phyloP scores from a whole-genome alignment of 2,113 vertebrate species.

The Chaenogobius annularis region DNA sequence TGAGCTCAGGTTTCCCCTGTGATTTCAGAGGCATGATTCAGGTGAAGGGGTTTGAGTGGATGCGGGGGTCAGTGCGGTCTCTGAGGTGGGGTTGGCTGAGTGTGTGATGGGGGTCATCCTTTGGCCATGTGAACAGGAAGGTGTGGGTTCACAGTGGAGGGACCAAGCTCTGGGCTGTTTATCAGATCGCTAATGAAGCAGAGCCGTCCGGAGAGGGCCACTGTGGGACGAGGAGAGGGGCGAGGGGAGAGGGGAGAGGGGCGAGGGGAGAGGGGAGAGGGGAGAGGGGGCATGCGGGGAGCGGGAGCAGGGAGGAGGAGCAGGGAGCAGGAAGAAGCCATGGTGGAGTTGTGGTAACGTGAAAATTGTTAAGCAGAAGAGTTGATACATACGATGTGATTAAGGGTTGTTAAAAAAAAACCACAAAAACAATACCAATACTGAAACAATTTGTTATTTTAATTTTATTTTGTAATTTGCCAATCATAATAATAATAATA shows the following conservation, averaged over 20 bases:
- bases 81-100: constrained; percentile 34
- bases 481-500: too few relatives aligned
- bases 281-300: constrained; percentile 4
- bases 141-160: constrained; percentile 52
- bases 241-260: too few relatives aligned
- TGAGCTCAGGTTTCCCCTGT: constrained; percentile 10
- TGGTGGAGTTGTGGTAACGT: not conserved
- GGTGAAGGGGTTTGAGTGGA: constrained; percentile 40
- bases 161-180: constrained; percentile 64
- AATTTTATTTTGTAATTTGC: too few relatives aligned
- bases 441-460: too few relatives aligned
- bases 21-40: constrained; percentile 35
- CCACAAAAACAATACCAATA: too few relatives aligned
- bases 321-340: constrained; percentile 3
- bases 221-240: not conserved
- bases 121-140: constrained; percentile 73
- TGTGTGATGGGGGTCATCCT: constrained; percentile 58
- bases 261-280: not conserved
- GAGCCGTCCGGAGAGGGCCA: constrained; percentile 27
- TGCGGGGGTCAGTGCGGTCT: constrained; percentile 30
- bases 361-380: not conserved
- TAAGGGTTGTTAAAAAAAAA: too few relatives aligned
- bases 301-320: constrained; percentile 16
- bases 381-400: too few relatives aligned
- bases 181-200: constrained; percentile 71